Base-by-base conservation (phyloP, 2,797 vertebrate species). In the Paratrypauchen microcephalus region DNA sequence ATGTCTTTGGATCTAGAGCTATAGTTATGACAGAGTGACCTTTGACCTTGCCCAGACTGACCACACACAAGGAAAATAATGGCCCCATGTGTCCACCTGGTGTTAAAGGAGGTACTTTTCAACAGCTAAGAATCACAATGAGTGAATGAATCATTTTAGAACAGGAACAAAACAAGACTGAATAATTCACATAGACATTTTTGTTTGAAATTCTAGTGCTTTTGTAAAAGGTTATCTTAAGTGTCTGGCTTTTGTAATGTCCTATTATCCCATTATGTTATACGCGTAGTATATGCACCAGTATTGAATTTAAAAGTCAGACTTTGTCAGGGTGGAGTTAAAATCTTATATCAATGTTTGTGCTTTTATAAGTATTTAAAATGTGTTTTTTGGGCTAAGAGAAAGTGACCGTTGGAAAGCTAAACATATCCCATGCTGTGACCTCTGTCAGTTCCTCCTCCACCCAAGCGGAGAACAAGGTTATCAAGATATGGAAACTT, bases 401-500 rank as follows among this genome's bases (percentile, higher is more conserved):
- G 61, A 69, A 68, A 67, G 32, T 54, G 54, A 69, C n/a, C 67
- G 68, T 76, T 60, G 63, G 52, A 50, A 82, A 84, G 84, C 77
- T 79, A 86, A 87, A 85, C 81, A 86, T 50, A 78, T 28, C 56
- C 71, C 66, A 24, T 36, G 48, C 67, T 26, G 50, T 70, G 41
- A 67, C 69, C 64, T 41, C 58, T 66, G 79, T 77, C 56, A 59
- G 74, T 84, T 88, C 84, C 81, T 85, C 69, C 76, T 73, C 77
- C 81, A 47, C 87, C 86, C 81, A 69, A 57, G 62, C 47, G 63
- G 41, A 75, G 77, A 83, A 84, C 84, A 87, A 81, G 79, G 79
- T 79, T 85, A 89, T 91, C 86, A 89, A 86, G 89, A 87, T 89
- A 70, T 81, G 68, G 69, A 85, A 83, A 78, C 71, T 45, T 69